Evolutionary conservation across 2,797 vertebrate genomes (phyloP), one percentile per base, ranked within the genome.

Genomic region (Novumbra hubbsi): DNA sequence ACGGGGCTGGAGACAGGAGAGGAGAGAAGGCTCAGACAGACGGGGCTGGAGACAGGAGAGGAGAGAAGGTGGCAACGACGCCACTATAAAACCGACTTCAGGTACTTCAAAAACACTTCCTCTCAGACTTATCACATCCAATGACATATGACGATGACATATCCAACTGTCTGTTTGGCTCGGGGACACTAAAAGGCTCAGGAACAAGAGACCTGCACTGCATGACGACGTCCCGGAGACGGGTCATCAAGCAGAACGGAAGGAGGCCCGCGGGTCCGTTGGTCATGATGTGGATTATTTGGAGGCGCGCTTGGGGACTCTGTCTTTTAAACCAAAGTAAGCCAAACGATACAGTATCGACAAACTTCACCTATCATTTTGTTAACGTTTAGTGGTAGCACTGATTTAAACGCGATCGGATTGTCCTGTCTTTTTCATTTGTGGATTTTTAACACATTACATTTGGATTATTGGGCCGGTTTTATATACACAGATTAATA

Each of bases 1-100:
- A 82, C 78, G 73, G 90, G 84, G 83, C 88, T 77, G 83, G 92
- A 94, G 82, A 84, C 80, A 45, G 75, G 86, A 85, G 88, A 93
- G 81, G 88, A 90, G 72, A 90, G 84, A 82, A 90, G 91, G 6
- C 81, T 76, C 67, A 78, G 79, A 77, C 87, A 81, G 68, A 82
- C 78, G 73, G 90, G 84, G 83, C 88, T 77, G 83, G 92, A 94
- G 87, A 89, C 80, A 45, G 75, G 86, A 85, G 88, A 93, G 81
- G 88, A 90, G 87, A 89, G 83, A 60, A 24, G n/a, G 2, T 48
- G 15, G 1, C 34, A 78, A 5, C 48, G 24, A 1, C 34, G 79
- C 4, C 27, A 83, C 16, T 90, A 83, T 79, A 78, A 84, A 76
- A 80, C 73, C 0, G 76, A 84, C 70, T 41, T 16, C 66, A 86